These are phyloP conservation scores for Chelmon rostratus DNA, from an alignment of 2,797 vertebrate species.

Conservation along the genomic window DNA sequence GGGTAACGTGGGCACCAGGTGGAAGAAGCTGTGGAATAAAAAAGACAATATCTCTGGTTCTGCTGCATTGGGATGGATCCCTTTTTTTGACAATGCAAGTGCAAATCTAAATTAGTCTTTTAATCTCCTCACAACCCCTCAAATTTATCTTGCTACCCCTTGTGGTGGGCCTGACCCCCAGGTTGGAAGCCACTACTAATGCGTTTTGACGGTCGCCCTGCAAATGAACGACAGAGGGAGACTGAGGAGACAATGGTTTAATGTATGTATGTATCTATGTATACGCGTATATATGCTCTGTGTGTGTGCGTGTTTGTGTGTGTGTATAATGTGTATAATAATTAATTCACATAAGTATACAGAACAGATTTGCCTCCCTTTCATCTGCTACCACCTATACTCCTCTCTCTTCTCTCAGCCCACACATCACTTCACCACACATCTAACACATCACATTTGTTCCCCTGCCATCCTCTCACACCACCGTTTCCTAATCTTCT, in stretches of 20 bases:
- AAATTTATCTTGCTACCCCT: background rate
- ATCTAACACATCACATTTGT: constrained; percentile 54
- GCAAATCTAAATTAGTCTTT: too few relatives aligned
- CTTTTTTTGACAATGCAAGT: too few relatives aligned
- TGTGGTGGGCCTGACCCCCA: background rate
- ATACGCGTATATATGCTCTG: too few relatives aligned
- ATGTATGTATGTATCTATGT: too few relatives aligned
- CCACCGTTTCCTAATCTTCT: constrained; percentile 62
- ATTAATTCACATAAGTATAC: constrained; percentile 29
- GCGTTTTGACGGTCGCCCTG: too few relatives aligned
- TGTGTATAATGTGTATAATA: background rate
- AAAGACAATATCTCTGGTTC: background rate
- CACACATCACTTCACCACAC: constrained; percentile 46
- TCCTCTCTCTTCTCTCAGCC: constrained; percentile 39
- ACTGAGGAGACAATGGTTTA: too few relatives aligned
- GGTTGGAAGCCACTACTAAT: too few relatives aligned
- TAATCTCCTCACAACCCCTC: too few relatives aligned
- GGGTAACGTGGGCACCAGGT: background rate
- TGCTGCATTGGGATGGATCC: background rate
- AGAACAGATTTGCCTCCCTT: constrained; percentile 28
- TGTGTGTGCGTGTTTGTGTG: background rate
- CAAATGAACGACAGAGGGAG: too few relatives aligned
- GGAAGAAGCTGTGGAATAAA: background rate
- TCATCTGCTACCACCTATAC: constrained; percentile 32
- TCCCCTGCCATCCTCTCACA: constrained; percentile 46